Conservation (phyloP, 2,113 vertebrate species). For the Channa maculata region DNA sequence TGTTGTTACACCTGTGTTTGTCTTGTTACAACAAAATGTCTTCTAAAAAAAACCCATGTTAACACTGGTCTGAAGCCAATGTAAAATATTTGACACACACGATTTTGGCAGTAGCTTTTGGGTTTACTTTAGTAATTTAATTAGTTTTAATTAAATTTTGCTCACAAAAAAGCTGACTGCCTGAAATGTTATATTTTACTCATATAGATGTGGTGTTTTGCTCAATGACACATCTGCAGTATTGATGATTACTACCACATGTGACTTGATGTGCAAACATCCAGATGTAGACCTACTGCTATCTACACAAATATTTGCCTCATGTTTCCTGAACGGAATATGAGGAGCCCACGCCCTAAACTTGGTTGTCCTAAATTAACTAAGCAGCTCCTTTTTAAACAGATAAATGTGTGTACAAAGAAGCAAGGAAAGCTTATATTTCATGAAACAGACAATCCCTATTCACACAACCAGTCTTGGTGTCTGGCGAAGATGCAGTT, state of each 20-base stretch:
- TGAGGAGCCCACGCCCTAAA: constrained; percentile 3
- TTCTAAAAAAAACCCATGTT: neutral
- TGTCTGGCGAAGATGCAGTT: no score
- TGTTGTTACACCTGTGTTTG: neutral
- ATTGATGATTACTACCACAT: neutral
- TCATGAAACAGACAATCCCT: neutral
- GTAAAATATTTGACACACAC: neutral
- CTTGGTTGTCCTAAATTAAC: constrained; percentile 22
- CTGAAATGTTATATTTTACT: no score
- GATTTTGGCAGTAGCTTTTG: neutral
- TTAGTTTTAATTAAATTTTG: no score
- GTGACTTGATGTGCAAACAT: no score
- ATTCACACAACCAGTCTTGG: constrained; percentile 30
- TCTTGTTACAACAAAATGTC: neutral
- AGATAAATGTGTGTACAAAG: neutral
- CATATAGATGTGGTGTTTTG: neutral
- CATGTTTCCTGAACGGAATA: constrained; percentile 5
- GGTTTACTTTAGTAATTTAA: no score
- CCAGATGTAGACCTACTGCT: neutral
- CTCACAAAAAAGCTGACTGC: no score
- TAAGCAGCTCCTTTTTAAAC: neutral
- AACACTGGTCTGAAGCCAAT: neutral
- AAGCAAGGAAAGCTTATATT: constrained; percentile 3
- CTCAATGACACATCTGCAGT: neutral
- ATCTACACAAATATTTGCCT: constrained; percentile 8